Evolutionary conservation across 2,113 vertebrate species (phyloP).

Genomic region (Cololabis saira): DNA sequence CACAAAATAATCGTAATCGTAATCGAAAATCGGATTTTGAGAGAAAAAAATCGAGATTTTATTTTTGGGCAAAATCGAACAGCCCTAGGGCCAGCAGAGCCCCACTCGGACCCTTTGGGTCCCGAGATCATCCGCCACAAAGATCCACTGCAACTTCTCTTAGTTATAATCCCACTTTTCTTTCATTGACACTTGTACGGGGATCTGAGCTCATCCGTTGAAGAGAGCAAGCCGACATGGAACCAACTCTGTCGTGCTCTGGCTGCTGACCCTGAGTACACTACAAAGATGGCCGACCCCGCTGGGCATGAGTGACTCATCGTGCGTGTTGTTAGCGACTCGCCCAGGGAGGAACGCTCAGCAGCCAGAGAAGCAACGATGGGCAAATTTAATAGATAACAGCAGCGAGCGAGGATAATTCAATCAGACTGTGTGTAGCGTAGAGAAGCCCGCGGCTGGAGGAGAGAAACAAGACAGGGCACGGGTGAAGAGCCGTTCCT

Average conservation of each 20-base stretch:
- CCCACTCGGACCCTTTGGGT: no score
- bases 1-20: no score
- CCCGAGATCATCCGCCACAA: no score
- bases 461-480: conserved; percentile 37
- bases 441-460: conserved; percentile 41
- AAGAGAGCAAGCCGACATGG: not conserved
- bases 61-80: no score
- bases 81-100: no score
- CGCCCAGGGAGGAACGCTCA: conserved; percentile 29
- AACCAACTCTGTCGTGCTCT: not conserved
- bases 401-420: conserved; percentile 46
- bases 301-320: conserved; percentile 34
- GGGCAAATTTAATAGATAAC: conserved; percentile 54
- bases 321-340: conserved; percentile 35
- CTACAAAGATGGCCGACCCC: conserved; percentile 37
- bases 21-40: no score
- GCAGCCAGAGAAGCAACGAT: conserved; percentile 41
- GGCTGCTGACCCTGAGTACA: conserved; percentile 7
- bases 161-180: no score
- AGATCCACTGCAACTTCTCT: no score
- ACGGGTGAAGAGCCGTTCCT: conserved; percentile 21
- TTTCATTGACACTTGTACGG: not conserved
- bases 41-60: no score
- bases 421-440: conserved; percentile 53
- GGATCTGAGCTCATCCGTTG: not conserved